Conservation (phyloP, 2,797 vertebrate species). For the Aldrovandia affinis region DNA sequence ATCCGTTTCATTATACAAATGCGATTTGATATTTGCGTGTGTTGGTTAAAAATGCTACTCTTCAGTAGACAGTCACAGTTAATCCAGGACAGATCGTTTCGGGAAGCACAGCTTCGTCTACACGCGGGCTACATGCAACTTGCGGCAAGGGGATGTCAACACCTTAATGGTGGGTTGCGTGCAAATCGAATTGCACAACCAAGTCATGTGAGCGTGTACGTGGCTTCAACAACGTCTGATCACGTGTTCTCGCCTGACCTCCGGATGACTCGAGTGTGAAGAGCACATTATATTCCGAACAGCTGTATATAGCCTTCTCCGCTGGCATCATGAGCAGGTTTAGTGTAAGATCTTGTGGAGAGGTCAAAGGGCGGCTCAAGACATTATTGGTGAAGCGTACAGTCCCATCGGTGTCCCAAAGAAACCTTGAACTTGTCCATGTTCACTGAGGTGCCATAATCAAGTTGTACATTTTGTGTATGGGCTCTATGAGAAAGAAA, state of each 20-base stretch:
- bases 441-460: not conserved
- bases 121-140: not conserved
- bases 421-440: not conserved
- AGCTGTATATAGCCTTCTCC: not conserved
- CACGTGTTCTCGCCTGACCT: not conserved
- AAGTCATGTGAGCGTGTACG: not conserved
- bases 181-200: not conserved
- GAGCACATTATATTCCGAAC: constrained; percentile 9
- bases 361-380: not conserved
- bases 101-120: not conserved
- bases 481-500: too few species aligned
- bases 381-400: not conserved
- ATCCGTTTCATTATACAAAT: not conserved
- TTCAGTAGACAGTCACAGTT: not conserved
- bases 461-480: not conserved
- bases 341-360: not conserved
- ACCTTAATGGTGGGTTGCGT: not conserved
- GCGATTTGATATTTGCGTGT: not conserved
- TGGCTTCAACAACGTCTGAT: not conserved
- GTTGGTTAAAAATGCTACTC: too few species aligned
- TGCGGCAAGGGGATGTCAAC: not conserved
- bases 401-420: not conserved
- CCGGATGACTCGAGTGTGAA: not conserved
- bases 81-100: not conserved
- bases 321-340: not conserved